Conservation (phyloP, 2,113 vertebrate species). For the Pangasianodon hypophthalmus region DNA sequence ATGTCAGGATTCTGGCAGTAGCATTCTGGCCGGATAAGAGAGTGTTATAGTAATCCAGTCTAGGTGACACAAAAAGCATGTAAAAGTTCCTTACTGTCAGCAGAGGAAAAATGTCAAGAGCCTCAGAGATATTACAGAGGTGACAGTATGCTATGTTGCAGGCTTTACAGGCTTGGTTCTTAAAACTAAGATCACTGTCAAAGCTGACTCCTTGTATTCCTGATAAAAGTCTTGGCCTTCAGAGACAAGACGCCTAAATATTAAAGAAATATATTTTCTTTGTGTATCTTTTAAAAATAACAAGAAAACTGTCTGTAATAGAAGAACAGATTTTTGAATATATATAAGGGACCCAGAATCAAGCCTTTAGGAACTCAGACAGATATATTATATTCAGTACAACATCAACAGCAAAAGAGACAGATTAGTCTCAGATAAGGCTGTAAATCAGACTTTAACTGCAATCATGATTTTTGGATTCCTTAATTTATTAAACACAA, state of each 20-base stretch:
- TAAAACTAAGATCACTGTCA: conserved; percentile 23
- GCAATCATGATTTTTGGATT: neutral
- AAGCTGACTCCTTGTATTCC: neutral
- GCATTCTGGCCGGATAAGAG: conserved; percentile 10
- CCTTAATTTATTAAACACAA: neutral
- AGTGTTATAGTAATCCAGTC: conserved; percentile 13
- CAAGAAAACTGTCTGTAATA: neutral
- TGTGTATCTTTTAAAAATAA: neutral
- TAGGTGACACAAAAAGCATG: conserved; percentile 25
- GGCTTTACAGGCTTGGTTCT: conserved; percentile 14
- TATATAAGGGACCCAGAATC: neutral
- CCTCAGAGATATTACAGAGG: conserved; percentile 21
- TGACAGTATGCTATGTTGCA: conserved; percentile 21
- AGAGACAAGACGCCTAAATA: neutral
- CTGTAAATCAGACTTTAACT: neutral
- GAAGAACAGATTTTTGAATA: neutral
- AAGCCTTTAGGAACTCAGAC: neutral
- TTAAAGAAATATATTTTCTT: neutral
- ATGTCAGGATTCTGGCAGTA: conserved; percentile 26
- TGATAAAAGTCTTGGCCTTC: neutral
- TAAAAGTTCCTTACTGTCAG: conserved; percentile 29
- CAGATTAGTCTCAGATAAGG: neutral
- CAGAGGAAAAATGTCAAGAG: conserved; percentile 17
- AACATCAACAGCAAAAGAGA: neutral
- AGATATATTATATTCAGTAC: neutral